phyloP scores from a whole-genome alignment of 2,888 invertebrate species.

The Tethea ocularis region DNA sequence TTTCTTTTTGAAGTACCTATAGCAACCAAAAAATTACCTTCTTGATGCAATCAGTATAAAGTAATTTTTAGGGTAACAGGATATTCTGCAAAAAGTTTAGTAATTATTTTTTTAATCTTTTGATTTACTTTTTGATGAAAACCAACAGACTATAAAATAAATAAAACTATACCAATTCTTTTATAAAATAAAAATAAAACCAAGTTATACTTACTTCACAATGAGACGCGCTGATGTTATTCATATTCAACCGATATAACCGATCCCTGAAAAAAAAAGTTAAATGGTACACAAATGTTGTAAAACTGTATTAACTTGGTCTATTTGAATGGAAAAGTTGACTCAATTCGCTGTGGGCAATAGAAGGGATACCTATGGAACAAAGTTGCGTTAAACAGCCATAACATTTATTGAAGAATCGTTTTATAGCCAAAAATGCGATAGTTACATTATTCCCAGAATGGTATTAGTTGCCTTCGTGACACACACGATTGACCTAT shows the following conservation, averaged over 20 bases:
- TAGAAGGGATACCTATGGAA: constrained; percentile 45
- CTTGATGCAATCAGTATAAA: too few species aligned
- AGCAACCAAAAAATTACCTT: too few species aligned
- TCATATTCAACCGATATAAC: constrained; percentile 91
- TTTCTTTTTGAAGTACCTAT: too few species aligned
- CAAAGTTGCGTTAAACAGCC: constrained; percentile 61
- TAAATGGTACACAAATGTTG: constrained; percentile 32
- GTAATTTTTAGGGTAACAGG: too few species aligned
- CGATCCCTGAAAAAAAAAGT: constrained; percentile 88
- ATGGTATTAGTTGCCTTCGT: constrained; percentile 62
- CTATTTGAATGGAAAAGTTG: constrained; percentile 52
- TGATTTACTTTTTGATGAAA: too few species aligned
- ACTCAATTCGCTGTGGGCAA: constrained; percentile 41
- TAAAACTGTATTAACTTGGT: constrained; percentile 52
- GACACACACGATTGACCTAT: constrained; percentile 69
- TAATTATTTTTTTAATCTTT: too few species aligned
- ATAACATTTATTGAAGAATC: constrained; percentile 66
- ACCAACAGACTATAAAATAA: too few species aligned
- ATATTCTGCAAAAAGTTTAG: too few species aligned
- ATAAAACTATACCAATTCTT: too few species aligned
- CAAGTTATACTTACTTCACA: constrained; percentile 86
- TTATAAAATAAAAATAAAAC: constrained; percentile 9
- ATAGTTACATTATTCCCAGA: constrained; percentile 49
- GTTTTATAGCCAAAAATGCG: constrained; percentile 70
- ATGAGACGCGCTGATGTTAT: constrained; percentile 93